Evolutionary conservation across 2,113 vertebrate species (phyloP).

Genomic region (Panthera leo): DNA sequence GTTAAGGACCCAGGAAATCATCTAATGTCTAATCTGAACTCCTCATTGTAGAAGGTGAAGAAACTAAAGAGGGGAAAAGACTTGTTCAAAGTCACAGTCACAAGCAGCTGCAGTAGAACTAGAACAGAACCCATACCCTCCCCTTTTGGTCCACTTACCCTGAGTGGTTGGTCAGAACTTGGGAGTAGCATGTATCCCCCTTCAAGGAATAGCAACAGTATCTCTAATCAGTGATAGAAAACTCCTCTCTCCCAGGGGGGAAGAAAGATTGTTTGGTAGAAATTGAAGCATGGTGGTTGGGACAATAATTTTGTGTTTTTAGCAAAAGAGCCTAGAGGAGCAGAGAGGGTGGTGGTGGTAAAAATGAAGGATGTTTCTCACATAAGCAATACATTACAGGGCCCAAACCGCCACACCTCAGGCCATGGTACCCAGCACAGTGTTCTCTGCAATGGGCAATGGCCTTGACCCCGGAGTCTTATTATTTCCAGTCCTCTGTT

Average conservation of each 20-base stretch:
- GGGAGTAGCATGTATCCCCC: neutral
- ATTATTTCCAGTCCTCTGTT: constrained; percentile 15
- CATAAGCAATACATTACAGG: neutral
- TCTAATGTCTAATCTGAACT: neutral
- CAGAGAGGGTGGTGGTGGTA: neutral
- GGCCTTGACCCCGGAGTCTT: neutral
- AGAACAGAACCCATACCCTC: neutral
- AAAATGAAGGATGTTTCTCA: neutral
- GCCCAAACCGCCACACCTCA: neutral
- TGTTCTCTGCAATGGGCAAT: neutral
- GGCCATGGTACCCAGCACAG: neutral
- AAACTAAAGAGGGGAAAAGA: neutral
- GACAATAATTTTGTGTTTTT: constrained; percentile 8
- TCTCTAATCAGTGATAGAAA: neutral
- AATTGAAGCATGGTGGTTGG: neutral
- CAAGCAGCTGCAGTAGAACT: neutral
- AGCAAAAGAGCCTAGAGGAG: neutral
- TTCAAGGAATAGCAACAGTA: neutral
- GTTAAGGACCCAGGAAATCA: neutral
- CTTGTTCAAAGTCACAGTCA: neutral
- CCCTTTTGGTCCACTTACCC: neutral
- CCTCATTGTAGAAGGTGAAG: neutral
- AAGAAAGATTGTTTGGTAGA: neutral
- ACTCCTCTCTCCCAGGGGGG: too few relatives aligned
- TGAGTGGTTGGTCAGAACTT: neutral